These are phyloP conservation scores for Nannoperca obscura DNA, from an alignment of 2,797 vertebrate genomes.

Conservation along the genomic window DNA sequence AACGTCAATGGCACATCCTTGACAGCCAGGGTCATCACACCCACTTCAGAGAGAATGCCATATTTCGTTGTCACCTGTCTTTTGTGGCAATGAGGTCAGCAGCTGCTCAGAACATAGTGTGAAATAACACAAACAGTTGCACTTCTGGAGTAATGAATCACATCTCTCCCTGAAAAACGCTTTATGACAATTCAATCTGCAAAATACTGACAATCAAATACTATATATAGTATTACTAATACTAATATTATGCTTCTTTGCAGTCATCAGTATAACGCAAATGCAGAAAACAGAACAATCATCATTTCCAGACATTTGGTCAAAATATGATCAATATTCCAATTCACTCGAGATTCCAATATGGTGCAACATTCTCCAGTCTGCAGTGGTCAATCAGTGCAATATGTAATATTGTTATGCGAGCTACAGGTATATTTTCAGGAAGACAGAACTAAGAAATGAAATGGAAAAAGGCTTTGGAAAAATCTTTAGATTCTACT, in stretches of 20 bases:
- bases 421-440: not conserved
- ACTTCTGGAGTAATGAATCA: not conserved
- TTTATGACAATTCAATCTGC: not conserved
- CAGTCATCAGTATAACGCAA: not conserved
- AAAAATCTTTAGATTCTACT: not conserved
- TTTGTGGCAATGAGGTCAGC: too few species aligned
- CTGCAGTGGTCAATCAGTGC: not conserved
- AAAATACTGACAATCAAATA: not conserved
- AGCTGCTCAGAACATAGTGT: not conserved
- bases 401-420: not conserved
- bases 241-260: not conserved
- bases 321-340: not conserved
- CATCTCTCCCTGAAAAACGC: too few species aligned
- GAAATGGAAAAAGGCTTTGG: not conserved
- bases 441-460: not conserved
- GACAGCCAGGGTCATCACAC: too few species aligned
- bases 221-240: too few species aligned
- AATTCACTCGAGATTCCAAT: not conserved
- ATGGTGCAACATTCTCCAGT: not conserved
- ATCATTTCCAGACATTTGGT: not conserved
- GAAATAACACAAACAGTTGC: not conserved
- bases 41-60: too few species aligned
- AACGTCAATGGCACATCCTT: too few species aligned
- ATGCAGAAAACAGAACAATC: not conserved
- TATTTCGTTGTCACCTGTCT: too few species aligned